Conservation (phyloP, 2,113 vertebrate genomes). For the Eidolon helvum region DNA sequence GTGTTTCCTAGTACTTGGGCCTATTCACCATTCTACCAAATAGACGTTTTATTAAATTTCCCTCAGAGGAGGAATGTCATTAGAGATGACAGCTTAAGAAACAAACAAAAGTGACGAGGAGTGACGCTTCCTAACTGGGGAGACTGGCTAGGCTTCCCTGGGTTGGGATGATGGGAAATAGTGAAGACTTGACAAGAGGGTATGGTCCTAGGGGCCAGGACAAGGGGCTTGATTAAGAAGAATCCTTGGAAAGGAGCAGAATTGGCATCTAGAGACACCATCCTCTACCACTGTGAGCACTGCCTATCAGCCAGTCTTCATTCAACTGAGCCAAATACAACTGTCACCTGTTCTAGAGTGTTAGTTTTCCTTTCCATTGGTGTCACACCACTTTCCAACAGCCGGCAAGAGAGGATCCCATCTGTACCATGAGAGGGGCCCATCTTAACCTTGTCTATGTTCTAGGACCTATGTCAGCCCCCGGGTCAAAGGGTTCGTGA, state of each 20-base stretch:
- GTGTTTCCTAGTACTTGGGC: background rate
- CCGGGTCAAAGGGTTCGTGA: background rate
- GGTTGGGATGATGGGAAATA: background rate
- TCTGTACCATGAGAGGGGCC: background rate
- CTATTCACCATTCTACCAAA: background rate
- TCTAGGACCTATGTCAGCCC: too few relatives aligned
- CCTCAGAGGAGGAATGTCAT: background rate
- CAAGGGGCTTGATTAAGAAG: background rate
- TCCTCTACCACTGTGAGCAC: background rate
- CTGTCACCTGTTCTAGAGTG: background rate
- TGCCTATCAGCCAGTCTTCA: background rate
- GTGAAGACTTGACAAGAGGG: background rate
- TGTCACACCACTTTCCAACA: background rate
- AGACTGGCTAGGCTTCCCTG: background rate
- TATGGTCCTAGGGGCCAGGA: background rate
- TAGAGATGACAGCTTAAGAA: background rate
- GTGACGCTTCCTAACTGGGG: background rate
- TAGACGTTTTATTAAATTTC: background rate
- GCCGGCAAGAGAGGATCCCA: background rate
- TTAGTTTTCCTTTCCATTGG: background rate
- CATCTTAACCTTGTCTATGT: background rate
- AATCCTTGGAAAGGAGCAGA: background rate
- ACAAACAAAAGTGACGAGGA: background rate
- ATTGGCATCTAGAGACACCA: background rate
- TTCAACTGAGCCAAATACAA: background rate